Evolutionary conservation across 1,140 invertebrate genomes (phyloP), one percentile per base, ranked within the genome.

Genomic region (Planococcus citri): DNA sequence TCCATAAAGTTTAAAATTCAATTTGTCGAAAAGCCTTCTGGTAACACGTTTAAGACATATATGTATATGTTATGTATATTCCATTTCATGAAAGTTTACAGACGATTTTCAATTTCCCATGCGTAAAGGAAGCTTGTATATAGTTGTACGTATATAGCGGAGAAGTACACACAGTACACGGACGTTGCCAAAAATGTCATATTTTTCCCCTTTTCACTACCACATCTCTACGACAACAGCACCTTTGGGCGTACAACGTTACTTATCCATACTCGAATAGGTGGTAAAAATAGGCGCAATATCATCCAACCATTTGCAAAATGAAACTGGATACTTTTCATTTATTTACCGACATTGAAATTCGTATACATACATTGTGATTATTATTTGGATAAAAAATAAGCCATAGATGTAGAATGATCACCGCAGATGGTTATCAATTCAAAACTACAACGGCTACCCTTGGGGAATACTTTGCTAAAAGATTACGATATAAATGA

Each of bases 81-180:
- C 41, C 17, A 51, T 51, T 51, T 51, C n/a, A 51, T 20, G 17
- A 14, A 20, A 51, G 41, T 51, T 51, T 51, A 51, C 41, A 51
- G 41, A 51, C 41, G 41, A 51, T 51, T 51, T 51, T 51, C 41
- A 51, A 51, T 51, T 51, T 51, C 41, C 41, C 41, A 51, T 51
- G 41, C 41, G 41, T 51, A 51, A 51, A 51, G 41, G 17, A 51
- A 51, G 17, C n/a, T 51, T 51, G 6, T 20, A 51, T 51, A 6
- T 37, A 37, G 33, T 37, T 8, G 6, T 37, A 37, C 14, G n/a
- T n/a, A n/a, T n/a, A n/a, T n/a, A n/a, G n/a, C n/a, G n/a, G n/a
- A n/a, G n/a, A n/a, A n/a, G n/a, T n/a, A n/a, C n/a, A 6, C 29
- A 33, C 3, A 33, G 12, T 6, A 33, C 12, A 33, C 29, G 29